These are phyloP conservation scores for Alethe diademata DNA, from an alignment of 2,113 vertebrate species.

Conservation along the genomic window DNA sequence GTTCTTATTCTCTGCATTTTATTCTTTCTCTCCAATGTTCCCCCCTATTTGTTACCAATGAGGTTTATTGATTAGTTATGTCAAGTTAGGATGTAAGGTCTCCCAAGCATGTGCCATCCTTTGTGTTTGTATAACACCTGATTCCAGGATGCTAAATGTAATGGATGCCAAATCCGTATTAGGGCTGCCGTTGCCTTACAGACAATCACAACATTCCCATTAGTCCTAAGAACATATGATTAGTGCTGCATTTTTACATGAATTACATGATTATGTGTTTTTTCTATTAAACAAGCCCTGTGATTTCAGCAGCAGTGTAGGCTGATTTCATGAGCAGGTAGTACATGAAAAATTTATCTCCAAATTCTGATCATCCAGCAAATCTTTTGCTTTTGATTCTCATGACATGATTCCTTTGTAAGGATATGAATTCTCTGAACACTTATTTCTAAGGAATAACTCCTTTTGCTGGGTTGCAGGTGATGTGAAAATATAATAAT, in stretches of 20 bases:
- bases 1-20: not conserved
- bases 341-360: not conserved
- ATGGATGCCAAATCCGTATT: not conserved
- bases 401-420: not conserved
- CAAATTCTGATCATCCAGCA: not conserved
- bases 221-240: not conserved
- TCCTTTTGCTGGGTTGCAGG: not conserved
- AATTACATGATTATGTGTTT: not conserved
- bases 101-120: not conserved
- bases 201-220: not conserved
- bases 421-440: not conserved
- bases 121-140: not conserved
- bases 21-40: not conserved
- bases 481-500: conserved; percentile 40
- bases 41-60: not conserved
- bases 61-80: not conserved
- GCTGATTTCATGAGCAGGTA: not conserved
- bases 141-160: not conserved
- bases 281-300: not conserved
- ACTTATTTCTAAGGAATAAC: conserved; percentile 14
- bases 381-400: not conserved
- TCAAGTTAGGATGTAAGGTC: not conserved
- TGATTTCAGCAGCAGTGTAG: not conserved
- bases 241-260: not conserved
- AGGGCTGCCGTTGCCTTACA: not conserved